Evolutionary conservation across 2,113 vertebrate species (phyloP).

Genomic region (Ammodytes marinus): DNA sequence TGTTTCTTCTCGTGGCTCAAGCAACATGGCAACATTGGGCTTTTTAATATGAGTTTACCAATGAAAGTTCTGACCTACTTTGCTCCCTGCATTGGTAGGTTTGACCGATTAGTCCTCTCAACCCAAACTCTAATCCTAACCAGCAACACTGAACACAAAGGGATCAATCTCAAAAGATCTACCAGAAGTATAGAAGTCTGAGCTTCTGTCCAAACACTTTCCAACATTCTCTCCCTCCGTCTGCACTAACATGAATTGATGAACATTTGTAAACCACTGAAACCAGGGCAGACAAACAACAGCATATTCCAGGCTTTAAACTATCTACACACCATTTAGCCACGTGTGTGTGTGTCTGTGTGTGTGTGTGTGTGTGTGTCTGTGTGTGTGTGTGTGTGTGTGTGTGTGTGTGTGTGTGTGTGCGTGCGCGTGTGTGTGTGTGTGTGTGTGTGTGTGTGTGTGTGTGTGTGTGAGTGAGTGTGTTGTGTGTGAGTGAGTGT

Average conservation of each 20-base stretch:
- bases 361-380: conserved; percentile 24
- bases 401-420: conserved; percentile 51
- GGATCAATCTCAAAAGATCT: not conserved
- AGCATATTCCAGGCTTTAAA: conserved; percentile 48
- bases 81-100: not conserved
- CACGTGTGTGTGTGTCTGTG: conserved; percentile 51
- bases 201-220: not conserved
- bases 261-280: conserved; percentile 16
- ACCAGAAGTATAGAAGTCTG: not conserved
- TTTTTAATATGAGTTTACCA: not conserved
- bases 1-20: not conserved
- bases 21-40: not conserved
- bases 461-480: conserved; percentile 14
- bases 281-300: conserved; percentile 49
- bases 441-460: conserved; percentile 21
- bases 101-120: not conserved
- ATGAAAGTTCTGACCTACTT: not conserved
- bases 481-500: not conserved
- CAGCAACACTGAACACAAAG: not conserved
- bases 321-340: conserved; percentile 37
- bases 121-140: not conserved
- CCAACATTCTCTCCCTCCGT: conserved; percentile 25
- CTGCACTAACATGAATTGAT: conserved; percentile 13
- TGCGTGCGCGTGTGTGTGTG: conserved; percentile 46
- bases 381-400: not conserved